A percentile compares a stretch with the other conserved stretches of the same genome.
Evolutionary conservation across 1,140 invertebrate genomes (phyloP).

Genomic region (Trinorchestia longiramus): DNA sequence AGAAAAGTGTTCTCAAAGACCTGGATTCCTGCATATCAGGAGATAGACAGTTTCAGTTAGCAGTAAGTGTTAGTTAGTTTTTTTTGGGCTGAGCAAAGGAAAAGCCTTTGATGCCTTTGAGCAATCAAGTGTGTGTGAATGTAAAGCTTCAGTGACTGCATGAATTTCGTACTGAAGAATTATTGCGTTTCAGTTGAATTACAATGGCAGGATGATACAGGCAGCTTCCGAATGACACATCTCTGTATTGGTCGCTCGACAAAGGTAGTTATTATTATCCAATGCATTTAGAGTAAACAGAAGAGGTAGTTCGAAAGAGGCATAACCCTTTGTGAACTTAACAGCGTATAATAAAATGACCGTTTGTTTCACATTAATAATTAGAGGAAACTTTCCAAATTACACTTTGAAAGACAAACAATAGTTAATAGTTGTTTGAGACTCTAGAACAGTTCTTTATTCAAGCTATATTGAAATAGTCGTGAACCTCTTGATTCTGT

Average conservation of each 20-base stretch:
- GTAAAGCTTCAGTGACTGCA: background rate
- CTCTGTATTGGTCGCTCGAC: background rate
- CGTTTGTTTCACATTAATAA: no score
- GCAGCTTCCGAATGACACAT: background rate
- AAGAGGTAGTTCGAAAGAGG: no score
- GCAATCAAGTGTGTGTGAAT: background rate
- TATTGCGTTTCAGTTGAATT: background rate
- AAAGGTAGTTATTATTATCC: background rate
- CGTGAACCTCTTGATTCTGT: no score
- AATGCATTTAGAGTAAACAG: no score
- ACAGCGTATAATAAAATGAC: no score
- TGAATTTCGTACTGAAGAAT: background rate
- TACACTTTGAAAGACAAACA: no score
- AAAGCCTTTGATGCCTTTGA: background rate
- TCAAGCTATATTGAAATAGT: no score
- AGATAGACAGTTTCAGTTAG: background rate
- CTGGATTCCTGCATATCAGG: background rate
- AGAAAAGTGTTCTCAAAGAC: background rate
- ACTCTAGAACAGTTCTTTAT: no score
- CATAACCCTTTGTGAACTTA: no score
- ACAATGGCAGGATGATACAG: background rate
- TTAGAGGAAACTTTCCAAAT: no score
- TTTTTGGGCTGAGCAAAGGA: background rate
- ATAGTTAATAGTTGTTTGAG: no score
- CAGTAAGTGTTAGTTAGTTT: background rate